phyloP scores from a whole-genome alignment of 1,140 invertebrate genomes.

The Anastrepha ludens region DNA sequence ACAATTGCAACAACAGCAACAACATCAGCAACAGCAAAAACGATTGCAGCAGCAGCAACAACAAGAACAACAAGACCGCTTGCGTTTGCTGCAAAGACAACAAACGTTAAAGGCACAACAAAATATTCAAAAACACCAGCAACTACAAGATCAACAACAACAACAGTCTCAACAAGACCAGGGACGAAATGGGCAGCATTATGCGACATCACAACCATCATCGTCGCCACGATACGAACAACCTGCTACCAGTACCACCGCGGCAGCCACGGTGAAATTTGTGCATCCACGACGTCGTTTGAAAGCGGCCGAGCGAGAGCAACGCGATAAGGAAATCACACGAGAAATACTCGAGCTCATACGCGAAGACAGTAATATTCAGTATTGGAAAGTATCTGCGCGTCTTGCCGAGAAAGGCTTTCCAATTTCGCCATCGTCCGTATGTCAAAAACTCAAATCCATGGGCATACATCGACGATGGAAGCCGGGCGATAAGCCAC shows the following conservation, averaged over 20 bases:
- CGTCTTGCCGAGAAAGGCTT: conserved; percentile 71
- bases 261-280: conserved; percentile 56
- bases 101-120: conserved; percentile 56
- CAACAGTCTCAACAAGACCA: conserved; percentile 33
- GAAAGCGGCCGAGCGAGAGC: conserved; percentile 69
- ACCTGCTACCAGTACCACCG: not conserved
- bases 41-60: conserved; percentile 61
- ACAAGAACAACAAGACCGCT: conserved; percentile 61
- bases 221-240: not conserved
- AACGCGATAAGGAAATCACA: conserved; percentile 72
- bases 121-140: conserved; percentile 45
- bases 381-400: conserved; percentile 72
- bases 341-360: conserved; percentile 72
- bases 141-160: conserved; percentile 23
- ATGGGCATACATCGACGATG: conserved; percentile 72
- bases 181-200: not conserved
- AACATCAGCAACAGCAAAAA: conserved; percentile 59
- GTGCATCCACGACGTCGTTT: conserved; percentile 68
- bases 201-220: not conserved
- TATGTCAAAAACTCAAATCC: conserved; percentile 72
- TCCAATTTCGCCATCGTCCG: conserved; percentile 71
- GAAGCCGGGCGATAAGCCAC: conserved; percentile 72
- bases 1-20: conserved; percentile 60
- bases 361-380: conserved; percentile 72
- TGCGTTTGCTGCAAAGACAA: conserved; percentile 62